phyloP scores from a whole-genome alignment of 2,797 vertebrate genomes.

The Chlorospingus flavigularis region DNA sequence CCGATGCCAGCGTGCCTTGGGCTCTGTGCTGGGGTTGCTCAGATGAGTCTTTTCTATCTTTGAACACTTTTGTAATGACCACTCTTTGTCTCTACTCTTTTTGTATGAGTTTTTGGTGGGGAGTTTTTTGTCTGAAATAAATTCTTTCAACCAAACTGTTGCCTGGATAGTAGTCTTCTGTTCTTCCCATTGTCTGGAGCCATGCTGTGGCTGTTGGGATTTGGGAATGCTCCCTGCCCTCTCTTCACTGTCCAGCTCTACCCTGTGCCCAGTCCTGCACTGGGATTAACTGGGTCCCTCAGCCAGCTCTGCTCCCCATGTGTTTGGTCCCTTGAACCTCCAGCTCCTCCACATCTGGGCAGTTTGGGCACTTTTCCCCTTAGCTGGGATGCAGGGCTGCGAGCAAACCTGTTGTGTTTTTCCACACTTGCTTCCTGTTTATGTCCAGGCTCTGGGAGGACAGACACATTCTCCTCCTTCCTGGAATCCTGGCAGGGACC shows the following conservation, averaged over 20 bases:
- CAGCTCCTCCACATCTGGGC: neutral
- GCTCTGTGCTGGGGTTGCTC: neutral
- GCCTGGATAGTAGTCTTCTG: neutral
- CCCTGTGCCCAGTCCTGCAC: neutral
- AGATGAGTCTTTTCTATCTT: neutral
- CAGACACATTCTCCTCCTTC: neutral
- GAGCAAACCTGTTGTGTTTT: neutral
- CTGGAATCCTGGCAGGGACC: neutral
- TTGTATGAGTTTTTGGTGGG: neutral
- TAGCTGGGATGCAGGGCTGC: neutral
- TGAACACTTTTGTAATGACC: slow-evolving; percentile 13
- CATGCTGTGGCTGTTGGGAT: neutral
- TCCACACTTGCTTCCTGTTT: neutral
- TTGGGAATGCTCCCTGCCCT: neutral
- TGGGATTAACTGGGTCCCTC: neutral
- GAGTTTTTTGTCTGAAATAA: slow-evolving; percentile 9
- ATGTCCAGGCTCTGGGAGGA: neutral
- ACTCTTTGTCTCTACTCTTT: neutral
- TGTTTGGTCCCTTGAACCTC: neutral
- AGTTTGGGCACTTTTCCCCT: neutral
- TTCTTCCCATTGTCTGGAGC: neutral
- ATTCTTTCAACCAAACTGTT: neutral
- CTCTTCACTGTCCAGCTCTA: neutral
- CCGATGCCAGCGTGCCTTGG: neutral
- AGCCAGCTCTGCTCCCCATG: neutral